phyloP scores from a whole-genome alignment of 1,140 invertebrate species.

The Aphis gossypii region DNA sequence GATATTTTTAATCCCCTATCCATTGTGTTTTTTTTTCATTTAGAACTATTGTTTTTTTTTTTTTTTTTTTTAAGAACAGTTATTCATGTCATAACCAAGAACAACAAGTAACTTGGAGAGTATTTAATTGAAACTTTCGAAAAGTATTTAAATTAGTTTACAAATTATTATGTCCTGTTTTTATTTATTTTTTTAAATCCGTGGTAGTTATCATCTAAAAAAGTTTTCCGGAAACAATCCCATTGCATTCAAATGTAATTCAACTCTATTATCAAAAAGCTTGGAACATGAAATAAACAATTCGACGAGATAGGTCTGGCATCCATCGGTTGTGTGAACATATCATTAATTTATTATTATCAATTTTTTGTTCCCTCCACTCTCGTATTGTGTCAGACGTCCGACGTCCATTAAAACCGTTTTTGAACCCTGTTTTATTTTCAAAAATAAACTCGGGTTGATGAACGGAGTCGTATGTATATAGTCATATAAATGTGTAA shows the following conservation, averaged over 20 bases:
- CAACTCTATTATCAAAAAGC: neutral
- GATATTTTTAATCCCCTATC: slow-evolving; percentile 8
- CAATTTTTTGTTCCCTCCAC: neutral
- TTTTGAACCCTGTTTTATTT: neutral
- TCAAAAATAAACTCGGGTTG: neutral
- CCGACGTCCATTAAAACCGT: slow-evolving; percentile 11
- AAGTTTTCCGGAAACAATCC: slow-evolving; percentile 12
- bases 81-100: slow-evolving; percentile 36
- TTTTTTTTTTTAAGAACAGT: neutral
- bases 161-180: slow-evolving; percentile 15
- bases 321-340: neutral
- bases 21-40: neutral
- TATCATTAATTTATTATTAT: neutral
- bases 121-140: slow-evolving; percentile 36
- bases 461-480: neutral
- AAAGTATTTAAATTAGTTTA: slow-evolving; percentile 41
- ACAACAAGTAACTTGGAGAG: slow-evolving; percentile 8
- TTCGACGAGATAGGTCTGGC: neutral
- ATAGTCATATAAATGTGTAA: slow-evolving; percentile 26
- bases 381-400: neutral
- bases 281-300: neutral
- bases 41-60: neutral
- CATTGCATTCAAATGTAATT: neutral
- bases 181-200: slow-evolving; percentile 6
- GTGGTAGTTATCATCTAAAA: neutral